These are phyloP conservation scores for Drosophila pseudotalamancana DNA, from an alignment of 2,888 invertebrate genomes.

Conservation along the genomic window DNA sequence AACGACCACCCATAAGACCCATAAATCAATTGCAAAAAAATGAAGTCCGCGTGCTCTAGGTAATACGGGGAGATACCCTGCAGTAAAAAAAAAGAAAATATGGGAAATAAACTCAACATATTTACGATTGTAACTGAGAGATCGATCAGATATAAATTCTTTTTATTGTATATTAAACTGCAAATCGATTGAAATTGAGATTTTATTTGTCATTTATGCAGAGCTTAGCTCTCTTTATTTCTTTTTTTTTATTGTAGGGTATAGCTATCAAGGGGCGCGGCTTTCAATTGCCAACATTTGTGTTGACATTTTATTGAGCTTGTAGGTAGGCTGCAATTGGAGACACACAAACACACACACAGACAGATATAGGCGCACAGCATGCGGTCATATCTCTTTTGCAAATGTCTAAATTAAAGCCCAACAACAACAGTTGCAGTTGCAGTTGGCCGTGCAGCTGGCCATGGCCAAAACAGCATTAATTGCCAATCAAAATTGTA, in stretches of 20 bases:
- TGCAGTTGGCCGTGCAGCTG: conserved; percentile 33
- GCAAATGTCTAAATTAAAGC: conserved; percentile 79
- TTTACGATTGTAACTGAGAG: not conserved
- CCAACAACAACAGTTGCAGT: conserved; percentile 13
- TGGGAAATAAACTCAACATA: not conserved
- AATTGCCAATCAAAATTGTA: conserved; percentile 73
- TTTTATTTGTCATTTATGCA: not conserved
- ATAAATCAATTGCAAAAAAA: conserved; percentile 36
- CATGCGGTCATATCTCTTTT: conserved; percentile 58
- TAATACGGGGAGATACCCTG: conserved; percentile 26
- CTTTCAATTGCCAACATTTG: conserved; percentile 67
- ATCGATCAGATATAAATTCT: too few relatives aligned
- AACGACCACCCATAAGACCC: conserved; percentile 64
- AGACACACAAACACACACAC: conserved; percentile 20
- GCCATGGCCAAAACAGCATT: conserved; percentile 49
- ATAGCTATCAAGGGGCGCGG: conserved; percentile 29
- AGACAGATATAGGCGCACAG: conserved; percentile 39
- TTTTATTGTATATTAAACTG: too few relatives aligned
- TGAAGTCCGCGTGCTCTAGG: not conserved
- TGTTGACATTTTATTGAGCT: conserved; percentile 78
- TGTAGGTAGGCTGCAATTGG: conserved; percentile 30
- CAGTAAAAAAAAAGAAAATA: not conserved
- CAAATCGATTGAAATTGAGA: not conserved
- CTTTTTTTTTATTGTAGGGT: conserved; percentile 10
- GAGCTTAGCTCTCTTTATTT: not conserved